phyloP scores from a whole-genome alignment of 2,113 vertebrate genomes.

The Cygnus buccinator region DNA sequence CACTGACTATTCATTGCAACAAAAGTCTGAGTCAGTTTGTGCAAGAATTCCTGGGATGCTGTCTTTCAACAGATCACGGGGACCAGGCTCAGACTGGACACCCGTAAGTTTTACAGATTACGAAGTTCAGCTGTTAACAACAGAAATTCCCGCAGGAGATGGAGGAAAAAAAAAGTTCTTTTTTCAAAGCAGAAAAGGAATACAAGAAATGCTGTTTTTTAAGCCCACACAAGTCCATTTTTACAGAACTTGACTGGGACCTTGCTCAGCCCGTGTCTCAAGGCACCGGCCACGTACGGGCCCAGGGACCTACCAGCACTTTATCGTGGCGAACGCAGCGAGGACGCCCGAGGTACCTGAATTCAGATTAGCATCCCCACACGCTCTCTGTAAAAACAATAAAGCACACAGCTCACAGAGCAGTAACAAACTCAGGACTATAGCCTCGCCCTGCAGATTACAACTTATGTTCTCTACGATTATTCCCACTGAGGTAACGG shows the following conservation, averaged over 20 bases:
- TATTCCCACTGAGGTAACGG: neutral
- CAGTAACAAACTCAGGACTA: no score
- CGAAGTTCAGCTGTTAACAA: neutral
- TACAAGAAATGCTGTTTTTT: neutral
- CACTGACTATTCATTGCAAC: conserved; percentile 42
- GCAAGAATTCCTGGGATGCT: conserved; percentile 42
- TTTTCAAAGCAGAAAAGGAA: neutral
- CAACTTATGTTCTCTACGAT: neutral
- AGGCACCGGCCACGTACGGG: fast-evolving
- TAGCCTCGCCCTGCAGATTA: neutral
- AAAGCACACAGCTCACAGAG: no score
- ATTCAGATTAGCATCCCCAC: neutral
- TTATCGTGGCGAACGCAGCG: neutral
- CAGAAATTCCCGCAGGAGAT: neutral
- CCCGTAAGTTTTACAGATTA: neutral
- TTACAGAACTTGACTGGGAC: neutral
- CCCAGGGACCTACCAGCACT: neutral
- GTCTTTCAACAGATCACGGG: neutral
- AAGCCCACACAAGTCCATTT: neutral
- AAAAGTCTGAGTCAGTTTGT: conserved; percentile 51
- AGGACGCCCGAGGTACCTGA: neutral
- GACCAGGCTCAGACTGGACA: neutral
- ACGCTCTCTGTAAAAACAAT: fast-evolving
- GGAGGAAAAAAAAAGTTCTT: neutral
- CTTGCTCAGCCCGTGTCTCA: neutral